These are phyloP conservation scores for Lithophane socia DNA, from an alignment of 2,888 invertebrate genomes.

Conservation along the genomic window DNA sequence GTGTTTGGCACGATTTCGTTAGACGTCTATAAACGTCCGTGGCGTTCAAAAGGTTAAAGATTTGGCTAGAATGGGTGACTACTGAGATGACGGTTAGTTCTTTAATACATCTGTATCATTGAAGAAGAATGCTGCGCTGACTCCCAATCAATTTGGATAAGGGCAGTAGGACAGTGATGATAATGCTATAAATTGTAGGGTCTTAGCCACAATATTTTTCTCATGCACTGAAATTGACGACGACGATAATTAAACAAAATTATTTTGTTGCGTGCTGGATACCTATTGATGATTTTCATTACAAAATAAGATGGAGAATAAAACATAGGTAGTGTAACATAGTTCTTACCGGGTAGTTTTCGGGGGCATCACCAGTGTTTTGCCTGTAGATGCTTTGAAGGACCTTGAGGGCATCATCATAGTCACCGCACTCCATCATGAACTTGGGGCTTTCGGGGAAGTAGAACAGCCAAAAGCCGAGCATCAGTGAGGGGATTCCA, in stretches of 20 bases:
- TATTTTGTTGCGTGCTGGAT: background rate
- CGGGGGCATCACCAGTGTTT: constrained; percentile 93
- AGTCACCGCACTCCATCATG: constrained; percentile 94
- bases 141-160: background rate
- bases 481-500: constrained; percentile 92
- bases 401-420: constrained; percentile 93
- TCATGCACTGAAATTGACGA: background rate
- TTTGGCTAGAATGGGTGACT: background rate
- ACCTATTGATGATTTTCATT: background rate
- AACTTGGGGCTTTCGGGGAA: constrained; percentile 96
- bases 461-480: constrained; percentile 93
- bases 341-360: constrained; percentile 92
- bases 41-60: too few relatives aligned
- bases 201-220: background rate
- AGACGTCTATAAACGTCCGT: too few relatives aligned
- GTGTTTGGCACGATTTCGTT: too few relatives aligned
- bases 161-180: background rate
- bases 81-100: background rate
- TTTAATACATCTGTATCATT: too few relatives aligned
- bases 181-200: background rate
- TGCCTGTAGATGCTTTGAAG: constrained; percentile 92
- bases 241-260: background rate
- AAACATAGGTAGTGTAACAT: background rate
- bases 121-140: background rate
- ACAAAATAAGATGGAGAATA: background rate